These are phyloP conservation scores for Synergus gifuensis DNA, from an alignment of 2,888 invertebrate genomes.

Conservation along the genomic window DNA sequence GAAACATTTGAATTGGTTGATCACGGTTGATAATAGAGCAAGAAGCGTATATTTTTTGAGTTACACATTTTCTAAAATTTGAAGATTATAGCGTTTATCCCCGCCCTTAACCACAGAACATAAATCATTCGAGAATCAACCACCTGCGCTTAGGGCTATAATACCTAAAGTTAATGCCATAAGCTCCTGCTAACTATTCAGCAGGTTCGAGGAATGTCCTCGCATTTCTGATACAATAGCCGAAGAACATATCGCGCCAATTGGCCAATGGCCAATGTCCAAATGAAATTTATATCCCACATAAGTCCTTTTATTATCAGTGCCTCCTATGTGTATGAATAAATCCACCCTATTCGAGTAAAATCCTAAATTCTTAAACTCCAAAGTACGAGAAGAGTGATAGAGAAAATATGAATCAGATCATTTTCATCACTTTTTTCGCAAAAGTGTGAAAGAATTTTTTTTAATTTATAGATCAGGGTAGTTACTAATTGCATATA, in stretches of 20 bases:
- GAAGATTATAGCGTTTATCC: background rate
- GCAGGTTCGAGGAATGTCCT: constrained; percentile 70
- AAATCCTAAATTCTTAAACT: constrained; percentile 31
- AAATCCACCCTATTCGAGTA: background rate
- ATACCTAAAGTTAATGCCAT: constrained; percentile 69
- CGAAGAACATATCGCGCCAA: constrained; percentile 70
- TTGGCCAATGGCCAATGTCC: constrained; percentile 70
- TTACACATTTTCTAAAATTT: background rate
- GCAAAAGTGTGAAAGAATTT: too few species aligned
- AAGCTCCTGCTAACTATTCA: constrained; percentile 72
- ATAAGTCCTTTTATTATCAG: constrained; percentile 63
- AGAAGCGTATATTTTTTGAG: background rate
- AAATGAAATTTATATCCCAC: constrained; percentile 73
- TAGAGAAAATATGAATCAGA: background rate
- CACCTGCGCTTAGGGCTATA: constrained; percentile 67
- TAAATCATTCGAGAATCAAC: constrained; percentile 69
- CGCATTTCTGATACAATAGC: constrained; percentile 54
- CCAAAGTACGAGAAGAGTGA: background rate
- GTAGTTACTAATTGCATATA: too few species aligned
- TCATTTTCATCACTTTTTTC: too few species aligned
- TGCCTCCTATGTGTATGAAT: constrained; percentile 15
- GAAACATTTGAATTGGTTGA: too few species aligned
- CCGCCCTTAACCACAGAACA: constrained; percentile 60
- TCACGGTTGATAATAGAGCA: too few species aligned
- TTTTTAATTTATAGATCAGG: too few species aligned